Evolutionary conservation across 2,797 vertebrate species (phyloP).

Genomic region (Meda fulgida): DNA sequence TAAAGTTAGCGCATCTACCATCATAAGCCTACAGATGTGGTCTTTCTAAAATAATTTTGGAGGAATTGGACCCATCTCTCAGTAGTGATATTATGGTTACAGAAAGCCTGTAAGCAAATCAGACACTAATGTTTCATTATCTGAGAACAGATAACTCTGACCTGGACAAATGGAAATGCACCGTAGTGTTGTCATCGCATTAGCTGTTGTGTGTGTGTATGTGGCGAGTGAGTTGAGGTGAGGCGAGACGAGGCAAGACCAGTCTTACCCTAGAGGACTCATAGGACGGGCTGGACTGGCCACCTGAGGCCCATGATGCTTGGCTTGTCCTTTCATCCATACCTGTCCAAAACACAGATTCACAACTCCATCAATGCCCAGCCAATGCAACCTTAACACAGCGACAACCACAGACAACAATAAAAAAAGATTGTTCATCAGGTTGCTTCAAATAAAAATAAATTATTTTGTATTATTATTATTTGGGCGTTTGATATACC

Average conservation of each 20-base stretch:
- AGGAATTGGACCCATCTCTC: not conserved
- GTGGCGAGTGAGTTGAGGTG: conserved; percentile 33
- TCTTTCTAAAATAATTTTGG: not conserved
- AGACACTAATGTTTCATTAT: not conserved
- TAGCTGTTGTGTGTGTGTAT: conserved; percentile 58
- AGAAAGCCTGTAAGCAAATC: not conserved
- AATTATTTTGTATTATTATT: not conserved
- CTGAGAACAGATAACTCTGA: not conserved
- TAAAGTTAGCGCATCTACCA: not conserved
- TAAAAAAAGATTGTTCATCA: not conserved
- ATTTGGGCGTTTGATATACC: not conserved
- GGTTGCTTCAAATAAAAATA: not conserved
- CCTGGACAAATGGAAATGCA: conserved; percentile 56
- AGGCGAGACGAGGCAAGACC: conserved; percentile 44
- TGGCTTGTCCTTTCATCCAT: conserved; percentile 92
- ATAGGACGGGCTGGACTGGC: conserved; percentile 92
- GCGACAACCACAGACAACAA: conserved; percentile 32
- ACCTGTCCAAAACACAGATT: conserved; percentile 82
- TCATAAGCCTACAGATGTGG: not conserved
- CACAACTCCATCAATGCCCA: conserved; percentile 65
- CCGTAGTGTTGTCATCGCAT: conserved; percentile 65
- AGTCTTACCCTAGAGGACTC: conserved; percentile 94
- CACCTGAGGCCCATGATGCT: conserved; percentile 90
- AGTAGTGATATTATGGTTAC: not conserved
- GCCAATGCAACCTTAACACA: conserved; percentile 45